Conservation (phyloP, 2,797 vertebrate genomes). For the Mormyrops boulengeri region DNA sequence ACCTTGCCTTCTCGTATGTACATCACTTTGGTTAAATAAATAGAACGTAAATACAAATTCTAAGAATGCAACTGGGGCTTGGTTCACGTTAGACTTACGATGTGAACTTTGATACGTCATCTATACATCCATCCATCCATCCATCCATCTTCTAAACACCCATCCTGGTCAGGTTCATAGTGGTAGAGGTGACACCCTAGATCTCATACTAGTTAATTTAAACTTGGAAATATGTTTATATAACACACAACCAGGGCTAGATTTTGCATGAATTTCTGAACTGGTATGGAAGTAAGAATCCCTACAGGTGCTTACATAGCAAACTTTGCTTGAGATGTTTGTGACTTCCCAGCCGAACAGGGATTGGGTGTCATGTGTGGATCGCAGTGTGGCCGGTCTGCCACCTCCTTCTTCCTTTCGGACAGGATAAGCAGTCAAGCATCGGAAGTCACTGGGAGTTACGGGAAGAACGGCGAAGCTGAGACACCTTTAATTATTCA, state of each 20-base stretch:
- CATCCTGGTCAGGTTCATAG: neutral
- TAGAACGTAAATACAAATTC: neutral
- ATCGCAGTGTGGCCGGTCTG: constrained; percentile 49
- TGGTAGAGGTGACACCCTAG: neutral
- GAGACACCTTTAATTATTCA: constrained; percentile 54
- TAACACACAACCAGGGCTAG: neutral
- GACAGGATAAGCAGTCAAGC: constrained; percentile 53
- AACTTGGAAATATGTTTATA: neutral
- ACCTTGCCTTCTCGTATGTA: neutral
- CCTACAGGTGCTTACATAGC: neutral
- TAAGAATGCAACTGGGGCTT: neutral
- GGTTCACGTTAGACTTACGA: neutral
- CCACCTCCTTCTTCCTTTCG: constrained; percentile 45
- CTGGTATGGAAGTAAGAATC: neutral
- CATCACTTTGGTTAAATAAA: neutral
- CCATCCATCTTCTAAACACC: neutral
- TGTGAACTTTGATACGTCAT: neutral
- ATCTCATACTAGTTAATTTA: neutral
- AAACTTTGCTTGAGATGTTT: constrained; percentile 27
- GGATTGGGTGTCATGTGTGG: constrained; percentile 56
- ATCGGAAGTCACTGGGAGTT: constrained; percentile 42
- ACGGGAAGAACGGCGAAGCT: constrained; percentile 51
- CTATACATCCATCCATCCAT: neutral
- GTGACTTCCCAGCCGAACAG: constrained; percentile 65
- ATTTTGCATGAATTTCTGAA: neutral